Evolutionary conservation across 2,797 vertebrate genomes (phyloP).

Genomic region (Dromococcyx pavoninus): DNA sequence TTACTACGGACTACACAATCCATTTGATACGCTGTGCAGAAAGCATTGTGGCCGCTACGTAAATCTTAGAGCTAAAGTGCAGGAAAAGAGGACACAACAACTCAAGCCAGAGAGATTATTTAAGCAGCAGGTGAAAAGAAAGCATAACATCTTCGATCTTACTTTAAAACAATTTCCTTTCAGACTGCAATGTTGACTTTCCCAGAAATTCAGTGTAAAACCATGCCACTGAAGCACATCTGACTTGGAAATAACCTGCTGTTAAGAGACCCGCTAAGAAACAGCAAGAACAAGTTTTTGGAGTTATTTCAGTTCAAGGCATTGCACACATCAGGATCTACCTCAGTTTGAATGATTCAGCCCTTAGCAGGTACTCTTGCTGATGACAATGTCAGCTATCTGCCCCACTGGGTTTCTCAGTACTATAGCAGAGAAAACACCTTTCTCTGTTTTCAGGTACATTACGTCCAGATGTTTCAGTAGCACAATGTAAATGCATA

Average conservation of each 20-base stretch:
- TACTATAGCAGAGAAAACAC: neutral
- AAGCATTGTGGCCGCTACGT: neutral
- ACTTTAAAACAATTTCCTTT: neutral
- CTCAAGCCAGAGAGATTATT: neutral
- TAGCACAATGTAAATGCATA: neutral
- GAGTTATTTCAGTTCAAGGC: neutral
- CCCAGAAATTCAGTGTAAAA: conserved; percentile 15
- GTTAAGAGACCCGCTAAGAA: neutral
- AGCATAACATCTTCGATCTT: neutral
- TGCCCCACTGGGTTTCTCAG: neutral
- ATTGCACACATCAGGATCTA: neutral
- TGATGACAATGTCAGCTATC: neutral
- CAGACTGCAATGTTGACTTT: neutral
- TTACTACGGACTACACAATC: neutral
- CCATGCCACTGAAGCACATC: neutral
- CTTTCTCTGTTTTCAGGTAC: neutral
- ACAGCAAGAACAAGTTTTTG: neutral
- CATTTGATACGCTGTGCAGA: neutral
- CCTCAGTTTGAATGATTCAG: neutral
- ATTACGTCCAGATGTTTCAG: neutral
- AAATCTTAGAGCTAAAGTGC: conserved; percentile 10
- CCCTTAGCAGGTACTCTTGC: neutral
- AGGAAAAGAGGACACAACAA: conserved; percentile 12
- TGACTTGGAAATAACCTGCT: neutral
- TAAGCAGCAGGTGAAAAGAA: neutral